Evolutionary conservation across 2,888 invertebrate species (phyloP), one percentile per base, ranked within the genome.

Genomic region (Steinernema carpocapsae): DNA sequence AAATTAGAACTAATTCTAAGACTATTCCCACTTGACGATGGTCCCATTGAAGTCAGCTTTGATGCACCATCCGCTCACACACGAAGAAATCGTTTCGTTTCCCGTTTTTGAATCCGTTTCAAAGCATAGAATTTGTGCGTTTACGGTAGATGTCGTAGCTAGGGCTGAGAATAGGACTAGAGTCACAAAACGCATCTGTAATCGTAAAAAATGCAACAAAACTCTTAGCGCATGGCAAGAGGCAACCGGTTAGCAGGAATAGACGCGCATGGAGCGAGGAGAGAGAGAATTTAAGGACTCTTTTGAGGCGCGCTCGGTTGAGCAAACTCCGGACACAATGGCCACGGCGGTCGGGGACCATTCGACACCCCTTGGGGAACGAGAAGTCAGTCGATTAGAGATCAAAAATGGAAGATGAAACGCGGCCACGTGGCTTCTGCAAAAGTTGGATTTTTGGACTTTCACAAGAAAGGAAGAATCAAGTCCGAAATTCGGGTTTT

Each of bases 21-120:
- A 6, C 6, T 51, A n/a, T 51, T 12, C 56, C 6, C 26, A 56
- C 56, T 56, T 56, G 22, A 26, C 56, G 10, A 17, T 24, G 6
- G 56, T 56, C 10, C 56, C 56, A 26, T 56, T 56, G 26, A 24
- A 56, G 17, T 56, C 26, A 12, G 56, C 56, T 22, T 56, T 56
- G 19, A 56, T 56, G 56, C 56, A 56, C 56, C 56, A 56, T 14
- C 56, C 56, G 22, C 56, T 56, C 4, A 56, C 4, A 24, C 56
- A 56, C 4, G 56, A 26, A 56, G 26, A 12, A 12, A 56, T 22
- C 56, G 56, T 56, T 24, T 56, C 56, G n/a, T 22, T 10, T 7
- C 6, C 6, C 4, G 24, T 56, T 12, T 22, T 56, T 6, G 56
- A 14, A 19, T 56, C 22, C 6, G 56, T 56, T 26, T 22, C 22